phyloP scores from a whole-genome alignment of 2,888 invertebrate species.

The Sceliomorpha sp. region DNA sequence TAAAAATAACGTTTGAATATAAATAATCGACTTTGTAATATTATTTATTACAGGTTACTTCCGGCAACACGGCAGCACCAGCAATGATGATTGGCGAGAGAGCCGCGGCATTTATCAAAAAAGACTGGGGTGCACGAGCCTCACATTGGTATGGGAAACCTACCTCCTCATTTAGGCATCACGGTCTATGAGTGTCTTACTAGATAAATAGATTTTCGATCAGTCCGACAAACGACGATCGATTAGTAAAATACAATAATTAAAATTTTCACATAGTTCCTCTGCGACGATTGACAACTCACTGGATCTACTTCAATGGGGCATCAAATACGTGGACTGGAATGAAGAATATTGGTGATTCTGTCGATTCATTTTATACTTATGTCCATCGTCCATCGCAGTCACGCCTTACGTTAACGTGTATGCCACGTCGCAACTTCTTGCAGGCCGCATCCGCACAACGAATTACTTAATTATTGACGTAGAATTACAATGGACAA shows the following conservation, averaged over 20 bases:
- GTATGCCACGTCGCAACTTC: not conserved
- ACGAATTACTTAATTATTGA: no score
- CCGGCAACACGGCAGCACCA: conserved; percentile 83
- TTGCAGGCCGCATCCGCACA: not conserved
- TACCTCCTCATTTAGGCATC: conserved; percentile 35
- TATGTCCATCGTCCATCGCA: not conserved
- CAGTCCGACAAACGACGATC: conserved; percentile 5
- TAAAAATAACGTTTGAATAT: not conserved
- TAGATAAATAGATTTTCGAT: conserved; percentile 12
- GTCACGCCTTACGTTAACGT: not conserved
- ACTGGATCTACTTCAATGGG: conserved; percentile 71
- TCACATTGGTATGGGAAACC: conserved; percentile 69
- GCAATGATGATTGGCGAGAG: conserved; percentile 84
- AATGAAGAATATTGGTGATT: conserved; percentile 64
- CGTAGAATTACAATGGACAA: no score
- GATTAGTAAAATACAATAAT: conserved; percentile 31
- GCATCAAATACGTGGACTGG: conserved; percentile 70
- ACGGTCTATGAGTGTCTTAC: conserved; percentile 30
- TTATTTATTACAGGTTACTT: conserved; percentile 64
- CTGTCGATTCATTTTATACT: not conserved
- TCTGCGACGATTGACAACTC: conserved; percentile 64
- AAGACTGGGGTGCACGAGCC: conserved; percentile 79
- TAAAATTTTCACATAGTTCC: conserved; percentile 67
- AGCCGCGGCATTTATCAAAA: conserved; percentile 82
- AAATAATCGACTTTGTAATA: no score